Conservation (phyloP, 2,888 invertebrate genomes). For the Leuctra nigra region DNA sequence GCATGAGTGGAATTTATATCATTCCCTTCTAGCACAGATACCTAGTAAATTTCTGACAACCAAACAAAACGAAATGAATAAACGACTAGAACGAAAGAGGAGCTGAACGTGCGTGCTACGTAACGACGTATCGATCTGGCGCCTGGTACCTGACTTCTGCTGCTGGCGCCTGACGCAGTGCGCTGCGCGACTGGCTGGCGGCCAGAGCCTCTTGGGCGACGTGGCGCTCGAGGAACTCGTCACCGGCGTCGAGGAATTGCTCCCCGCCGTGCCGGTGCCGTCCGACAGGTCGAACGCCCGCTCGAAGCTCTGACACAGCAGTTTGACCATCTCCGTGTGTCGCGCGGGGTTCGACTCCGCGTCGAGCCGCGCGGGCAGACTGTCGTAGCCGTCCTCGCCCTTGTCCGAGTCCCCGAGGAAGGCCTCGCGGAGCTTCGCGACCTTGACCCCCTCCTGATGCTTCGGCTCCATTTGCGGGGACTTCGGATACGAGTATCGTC, state of each 20-base stretch:
- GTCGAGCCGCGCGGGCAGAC: not conserved
- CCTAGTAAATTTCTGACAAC: too few relatives aligned
- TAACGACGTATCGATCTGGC: not conserved
- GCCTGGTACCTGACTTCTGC: not conserved
- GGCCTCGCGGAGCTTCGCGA: constrained; percentile 9
- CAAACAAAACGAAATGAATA: too few relatives aligned
- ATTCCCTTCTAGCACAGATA: too few relatives aligned
- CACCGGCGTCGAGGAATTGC: constrained; percentile 52
- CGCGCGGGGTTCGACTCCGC: not conserved
- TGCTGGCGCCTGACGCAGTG: not conserved
- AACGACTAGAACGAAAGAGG: not conserved
- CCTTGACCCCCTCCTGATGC: not conserved
- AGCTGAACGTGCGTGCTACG: not conserved
- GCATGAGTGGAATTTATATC: too few relatives aligned
- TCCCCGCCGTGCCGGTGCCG: constrained; percentile 27
- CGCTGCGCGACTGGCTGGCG: constrained; percentile 33
- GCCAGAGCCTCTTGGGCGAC: constrained; percentile 53
- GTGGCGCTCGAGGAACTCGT: constrained; percentile 52
- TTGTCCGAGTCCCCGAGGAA: constrained; percentile 1
- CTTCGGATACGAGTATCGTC: not conserved
- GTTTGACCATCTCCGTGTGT: constrained; percentile 24
- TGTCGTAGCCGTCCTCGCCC: not conserved
- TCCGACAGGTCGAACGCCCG: constrained; percentile 23
- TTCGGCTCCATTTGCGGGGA: not conserved
- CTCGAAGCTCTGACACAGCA: constrained; percentile 27